A percentile compares a stretch with the other conserved stretches of the same genome.
Evolutionary conservation across 2,113 vertebrate genomes (phyloP).

Genomic region (Melanerpes aurifrons): DNA sequence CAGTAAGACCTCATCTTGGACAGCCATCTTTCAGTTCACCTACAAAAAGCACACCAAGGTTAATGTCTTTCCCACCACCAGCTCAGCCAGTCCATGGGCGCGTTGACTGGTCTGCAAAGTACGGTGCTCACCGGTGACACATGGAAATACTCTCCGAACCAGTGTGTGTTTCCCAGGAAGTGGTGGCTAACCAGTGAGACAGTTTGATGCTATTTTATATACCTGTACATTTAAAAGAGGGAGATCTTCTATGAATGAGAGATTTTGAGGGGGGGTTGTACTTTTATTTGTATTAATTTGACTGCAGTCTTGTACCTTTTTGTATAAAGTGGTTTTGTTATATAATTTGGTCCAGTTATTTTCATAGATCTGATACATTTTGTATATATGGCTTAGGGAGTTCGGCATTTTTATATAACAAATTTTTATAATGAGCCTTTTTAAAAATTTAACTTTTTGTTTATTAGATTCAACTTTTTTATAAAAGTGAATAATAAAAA

Average conservation of each 20-base stretch:
- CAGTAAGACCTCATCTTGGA: slow-evolving; percentile 79
- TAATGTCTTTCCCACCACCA: slow-evolving; percentile 76
- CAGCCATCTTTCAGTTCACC: slow-evolving; percentile 76
- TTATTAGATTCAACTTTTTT: slow-evolving; percentile 70
- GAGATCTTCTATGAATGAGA: slow-evolving; percentile 36
- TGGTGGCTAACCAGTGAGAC: not conserved
- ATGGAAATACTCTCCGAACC: not conserved
- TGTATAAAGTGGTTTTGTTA: slow-evolving; percentile 79
- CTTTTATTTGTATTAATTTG: slow-evolving; percentile 69
- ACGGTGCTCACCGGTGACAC: slow-evolving; percentile 80
- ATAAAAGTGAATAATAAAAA: slow-evolving; percentile 31
- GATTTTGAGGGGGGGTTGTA: slow-evolving; percentile 63
- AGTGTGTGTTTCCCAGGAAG: not conserved
- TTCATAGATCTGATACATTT: slow-evolving; percentile 75
- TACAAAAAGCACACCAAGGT: slow-evolving; percentile 79
- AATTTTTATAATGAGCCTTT: slow-evolving; percentile 76
- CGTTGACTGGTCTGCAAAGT: slow-evolving; percentile 93
- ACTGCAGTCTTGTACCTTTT: slow-evolving; percentile 72
- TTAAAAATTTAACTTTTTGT: slow-evolving; percentile 46
- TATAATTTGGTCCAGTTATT: slow-evolving; percentile 77
- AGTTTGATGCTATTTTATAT: not conserved
- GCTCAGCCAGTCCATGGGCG: slow-evolving; percentile 86
- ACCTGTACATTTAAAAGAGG: not conserved
- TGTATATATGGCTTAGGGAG: slow-evolving; percentile 76
- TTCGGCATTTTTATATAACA: slow-evolving; percentile 75